A percentile compares a stretch with the other conserved stretches of the same genome.
These are phyloP conservation scores for Oikopleura vanhoeffeni DNA, from an alignment of 23 tunicate species.

Conservation along the genomic window DNA sequence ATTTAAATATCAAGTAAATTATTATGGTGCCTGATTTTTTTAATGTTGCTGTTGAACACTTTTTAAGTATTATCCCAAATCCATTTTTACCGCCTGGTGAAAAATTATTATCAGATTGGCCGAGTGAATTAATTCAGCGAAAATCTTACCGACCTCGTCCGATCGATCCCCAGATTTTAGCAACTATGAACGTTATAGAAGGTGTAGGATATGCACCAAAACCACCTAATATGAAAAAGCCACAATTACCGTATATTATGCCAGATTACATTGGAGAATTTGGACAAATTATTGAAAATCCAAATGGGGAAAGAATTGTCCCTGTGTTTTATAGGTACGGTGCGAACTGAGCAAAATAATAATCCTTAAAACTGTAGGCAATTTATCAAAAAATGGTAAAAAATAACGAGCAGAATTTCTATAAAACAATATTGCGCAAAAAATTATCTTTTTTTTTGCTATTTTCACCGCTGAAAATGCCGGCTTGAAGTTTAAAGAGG, in stretches of 20 bases:
- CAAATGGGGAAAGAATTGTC: neutral
- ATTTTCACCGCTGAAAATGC: too few species aligned
- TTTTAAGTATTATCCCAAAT: neutral
- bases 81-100: conserved; percentile 50
- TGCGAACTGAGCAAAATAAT: too few species aligned
- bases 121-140: conserved; percentile 21
- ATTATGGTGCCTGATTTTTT: too few species aligned
- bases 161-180: conserved; percentile 45
- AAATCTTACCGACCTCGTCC: conserved; percentile 79
- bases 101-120: conserved; percentile 73
- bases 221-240: conserved; percentile 17
- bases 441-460: too few species aligned
- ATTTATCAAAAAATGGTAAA: too few species aligned
- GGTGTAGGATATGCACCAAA: conserved; percentile 89
- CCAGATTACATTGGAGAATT: neutral
- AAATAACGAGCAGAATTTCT: too few species aligned
- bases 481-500: too few species aligned
- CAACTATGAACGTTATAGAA: conserved; percentile 60
- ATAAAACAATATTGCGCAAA: too few species aligned
- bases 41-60: neutral
- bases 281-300: neutral
- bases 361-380: too few species aligned
- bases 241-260: neutral
- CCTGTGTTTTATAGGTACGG: neutral
- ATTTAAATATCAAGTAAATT: too few species aligned